phyloP scores from a whole-genome alignment of 2,797 vertebrate genomes.

The Bucorvus abyssinicus region DNA sequence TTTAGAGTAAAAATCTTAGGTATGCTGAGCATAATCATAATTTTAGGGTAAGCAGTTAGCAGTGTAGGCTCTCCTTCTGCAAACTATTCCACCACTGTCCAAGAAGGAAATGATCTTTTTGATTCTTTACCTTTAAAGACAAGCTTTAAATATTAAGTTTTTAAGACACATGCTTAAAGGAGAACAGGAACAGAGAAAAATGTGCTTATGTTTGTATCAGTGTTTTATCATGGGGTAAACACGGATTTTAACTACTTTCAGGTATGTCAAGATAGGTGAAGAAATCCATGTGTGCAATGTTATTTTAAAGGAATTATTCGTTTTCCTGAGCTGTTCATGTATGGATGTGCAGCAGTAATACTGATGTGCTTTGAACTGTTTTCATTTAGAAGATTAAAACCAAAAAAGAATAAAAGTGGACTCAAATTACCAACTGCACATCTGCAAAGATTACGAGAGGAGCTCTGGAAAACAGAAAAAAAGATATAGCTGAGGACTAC shows the following conservation, averaged over 20 bases:
- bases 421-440: neutral
- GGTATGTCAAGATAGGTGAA: neutral
- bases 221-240: neutral
- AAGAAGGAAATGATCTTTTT: neutral
- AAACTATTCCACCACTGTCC: neutral
- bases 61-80: neutral
- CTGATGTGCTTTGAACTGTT: neutral
- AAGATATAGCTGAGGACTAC: neutral
- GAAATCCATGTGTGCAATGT: neutral
- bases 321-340: neutral
- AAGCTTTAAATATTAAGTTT: neutral
- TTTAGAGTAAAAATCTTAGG: neutral
- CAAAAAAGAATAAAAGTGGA: neutral
- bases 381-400: neutral
- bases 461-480: neutral
- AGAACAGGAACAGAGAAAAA: neutral
- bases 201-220: neutral
- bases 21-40: neutral
- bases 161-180: neutral
- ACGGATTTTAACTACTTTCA: neutral
- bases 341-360: neutral
- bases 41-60: neutral
- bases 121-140: neutral
- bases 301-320: neutral
- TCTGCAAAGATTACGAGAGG: neutral